Base-by-base conservation (phyloP, 1,140 invertebrate genomes). In the Zaprionus capensis region DNA sequence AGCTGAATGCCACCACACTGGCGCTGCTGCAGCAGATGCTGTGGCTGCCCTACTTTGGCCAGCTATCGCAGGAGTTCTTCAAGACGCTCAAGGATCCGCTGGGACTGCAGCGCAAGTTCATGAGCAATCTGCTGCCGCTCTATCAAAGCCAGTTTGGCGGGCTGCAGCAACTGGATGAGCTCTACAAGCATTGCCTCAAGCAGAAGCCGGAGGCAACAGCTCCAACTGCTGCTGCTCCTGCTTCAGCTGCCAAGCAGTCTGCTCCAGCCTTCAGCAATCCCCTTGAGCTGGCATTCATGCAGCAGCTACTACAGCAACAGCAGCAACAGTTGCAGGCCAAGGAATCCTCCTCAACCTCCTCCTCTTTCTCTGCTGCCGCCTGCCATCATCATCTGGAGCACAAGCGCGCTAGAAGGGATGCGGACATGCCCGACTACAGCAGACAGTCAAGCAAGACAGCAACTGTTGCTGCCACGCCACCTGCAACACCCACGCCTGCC, bases 11-110 rank as follows among this genome's bases (percentile, higher is more conserved):
- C 24, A 95, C 95, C 1, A 95, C 95, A 2, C 94, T 95, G 41
- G 95, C 95, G 12, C 94, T 95, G 2, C 93, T 96, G n/a, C 95
- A 95, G 81, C 95, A 95, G 84, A 95, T 96, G 95, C 80, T 96
- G 31, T 96, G 95, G 95, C 81, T 96, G 36, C 95, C 95, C 2
- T 96, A 96, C 79, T 92, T 96, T 24, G 95, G 94, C 70, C 95
- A 96, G 83, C 90, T 96, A 46, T 94, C 93, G 63, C 92, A 93
- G 36, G 94, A 94, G 41, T 91, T 94, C 72, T 84, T 94, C 17
- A 94, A 94, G 76, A 93, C 93, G 15, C 75, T 94, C 14, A 94
- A 94, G 78, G 92, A 93, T 75, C 86, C 94, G 5, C 70, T 88
- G 64, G 65, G 84, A 57, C 26, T 92, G 49, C 85, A 88, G 49